Evolutionary conservation across 2,797 vertebrate species (phyloP), one percentile per base, ranked within the genome.

Genomic region (Anolis apletophallus): DNA sequence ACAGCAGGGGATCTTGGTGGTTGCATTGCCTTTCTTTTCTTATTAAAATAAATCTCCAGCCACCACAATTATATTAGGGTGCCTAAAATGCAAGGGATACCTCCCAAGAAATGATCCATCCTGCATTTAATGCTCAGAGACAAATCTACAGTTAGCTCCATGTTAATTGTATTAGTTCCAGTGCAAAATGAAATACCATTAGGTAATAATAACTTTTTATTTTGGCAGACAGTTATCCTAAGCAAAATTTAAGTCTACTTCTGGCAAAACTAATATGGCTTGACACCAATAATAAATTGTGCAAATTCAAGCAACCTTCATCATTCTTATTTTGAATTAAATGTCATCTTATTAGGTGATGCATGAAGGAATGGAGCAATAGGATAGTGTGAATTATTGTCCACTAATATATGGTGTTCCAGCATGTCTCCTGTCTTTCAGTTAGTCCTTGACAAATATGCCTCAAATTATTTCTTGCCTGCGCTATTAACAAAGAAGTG

Each of bases 311-410:
- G 78, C 2, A 77, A 93, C 71, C 91, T 93, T 94, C 92, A 91
- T 94, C 67, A 91, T 89, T 96, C 93, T 93, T 92, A 93, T 91
- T 95, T 93, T 93, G 85, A 91, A 90, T 93, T 90, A 94, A 92
- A 94, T 91, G 91, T 91, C 94, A 94, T 88, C 86, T 86, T 91
- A 80, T 93, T 94, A 91, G 90, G 83, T 91, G 90, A 95, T 90
- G 81, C 91, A 90, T 87, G 91, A 77, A 93, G 91, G 86, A 89
- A 90, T 52, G 80, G 80, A 75, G 59, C 78, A 83, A 81, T 54
- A 89, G 88, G 93, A 92, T 91, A 81, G 84, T 0, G 0, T 88
- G 29, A 86, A 89, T 89, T 89, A 88, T 77, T 93, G 76, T 90
- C 83, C 5, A 1, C 69, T 91, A 91, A 88, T 83, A 92, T 76